Base-by-base conservation (phyloP, 2,113 vertebrate species). In the Sterna hirundo region DNA sequence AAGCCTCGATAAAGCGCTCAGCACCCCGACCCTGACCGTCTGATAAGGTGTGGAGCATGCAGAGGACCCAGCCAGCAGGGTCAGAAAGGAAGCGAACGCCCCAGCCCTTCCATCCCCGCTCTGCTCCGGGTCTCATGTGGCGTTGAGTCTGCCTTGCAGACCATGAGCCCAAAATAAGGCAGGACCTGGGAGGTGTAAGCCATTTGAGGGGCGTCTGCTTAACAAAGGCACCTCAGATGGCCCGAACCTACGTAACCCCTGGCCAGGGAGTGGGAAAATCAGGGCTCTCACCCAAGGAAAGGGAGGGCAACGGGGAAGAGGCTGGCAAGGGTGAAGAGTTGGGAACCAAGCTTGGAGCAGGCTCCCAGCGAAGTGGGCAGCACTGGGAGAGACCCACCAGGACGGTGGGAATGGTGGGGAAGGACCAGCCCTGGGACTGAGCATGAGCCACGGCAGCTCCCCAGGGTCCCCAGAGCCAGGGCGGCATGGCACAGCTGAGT, bases 401-500 rank as follows among this genome's bases (percentile, higher is more conserved):
- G 42, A 51, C 0, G 6, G 30, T 2, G 6, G 32, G 11, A 17
- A 40, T 34, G 26, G 66, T 13, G 34, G 30, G 26, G 27, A 83
- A 85, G 51, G 61, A 79, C 5, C 58, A 77, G n/a, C 5, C 44
- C 29, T 2, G 2, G 60, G 19, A 25, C 9, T 0, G 6, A 88
- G 57, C 15, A 4, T 68, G 71, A 84, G 38, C 32, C 0, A 2
- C 0, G 0, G 44, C 38, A 65, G 51, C 25, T 68, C 23, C 36
- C 34, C 2, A 4, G 9, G 14, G 38, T 32, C 21, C 42, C 20
- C 2, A 2, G 55, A 66, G 66, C 47, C 88, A 51, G n/a, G 8
- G 18, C 1, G 0, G 6, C 60, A 46, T 1, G 1, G 10, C 70
- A 6, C 0, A 3, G 54, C 23, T 1, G 5, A 44, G 44, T 0